Evolutionary conservation across 1,140 invertebrate genomes (phyloP).

Genomic region (Ips nitidus): DNA sequence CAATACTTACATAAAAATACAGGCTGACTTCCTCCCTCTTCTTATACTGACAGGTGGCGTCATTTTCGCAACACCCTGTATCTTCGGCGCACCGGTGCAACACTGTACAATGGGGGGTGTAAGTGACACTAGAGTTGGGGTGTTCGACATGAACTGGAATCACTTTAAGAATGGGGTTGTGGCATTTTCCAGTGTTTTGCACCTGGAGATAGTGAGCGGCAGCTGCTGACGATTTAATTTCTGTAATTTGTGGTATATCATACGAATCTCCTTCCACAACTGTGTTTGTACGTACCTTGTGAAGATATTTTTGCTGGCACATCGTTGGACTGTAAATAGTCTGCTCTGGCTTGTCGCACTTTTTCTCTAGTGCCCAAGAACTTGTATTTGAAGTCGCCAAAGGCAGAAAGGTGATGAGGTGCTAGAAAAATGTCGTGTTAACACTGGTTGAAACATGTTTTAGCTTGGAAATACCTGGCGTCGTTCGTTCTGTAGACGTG

Average conservation of each 20-base stretch:
- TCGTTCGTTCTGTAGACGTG: slow-evolving; percentile 21
- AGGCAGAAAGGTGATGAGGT: slow-evolving; percentile 34
- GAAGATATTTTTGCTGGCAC: slow-evolving; percentile 17
- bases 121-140: slow-evolving; percentile 68
- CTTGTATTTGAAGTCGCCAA: slow-evolving; percentile 45
- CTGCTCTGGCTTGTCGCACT: slow-evolving; percentile 41
- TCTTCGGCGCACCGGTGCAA: slow-evolving; percentile 76
- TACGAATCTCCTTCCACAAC: not conserved
- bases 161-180: slow-evolving; percentile 62
- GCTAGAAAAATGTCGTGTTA: slow-evolving; percentile 8
- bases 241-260: slow-evolving; percentile 28
- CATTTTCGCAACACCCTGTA: slow-evolving; percentile 70
- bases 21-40: slow-evolving; percentile 63
- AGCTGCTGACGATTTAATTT: slow-evolving; percentile 48
- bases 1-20: slow-evolving; percentile 70
- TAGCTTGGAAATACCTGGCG: slow-evolving; percentile 9
- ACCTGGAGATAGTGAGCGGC: slow-evolving; percentile 62
- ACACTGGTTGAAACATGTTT: not conserved
- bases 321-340: slow-evolving; percentile 22
- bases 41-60: slow-evolving; percentile 67
- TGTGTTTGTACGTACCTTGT: slow-evolving; percentile 24
- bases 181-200: slow-evolving; percentile 61
- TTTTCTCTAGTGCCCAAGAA: slow-evolving; percentile 41
- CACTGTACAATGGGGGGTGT: slow-evolving; percentile 72
- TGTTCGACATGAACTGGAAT: slow-evolving; percentile 64